Base-by-base conservation (phyloP, 2,113 vertebrate species). In the Sapajus apella region DNA sequence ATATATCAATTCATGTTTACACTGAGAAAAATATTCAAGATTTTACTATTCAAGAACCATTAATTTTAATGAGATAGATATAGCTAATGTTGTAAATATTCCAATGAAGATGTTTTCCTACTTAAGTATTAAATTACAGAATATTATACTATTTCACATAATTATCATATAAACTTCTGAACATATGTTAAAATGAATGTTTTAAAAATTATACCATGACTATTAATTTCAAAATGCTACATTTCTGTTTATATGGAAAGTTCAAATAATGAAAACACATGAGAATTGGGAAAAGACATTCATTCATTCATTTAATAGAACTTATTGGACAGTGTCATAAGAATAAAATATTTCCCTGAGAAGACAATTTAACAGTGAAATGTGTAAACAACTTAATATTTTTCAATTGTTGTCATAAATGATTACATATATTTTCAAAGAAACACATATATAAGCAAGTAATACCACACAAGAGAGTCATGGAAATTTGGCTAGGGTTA, bases 1-100 rank as follows among this genome's bases (percentile, higher is more conserved):
- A 76, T 77, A 89, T 87, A 4, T n/a, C 27, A 94, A 95, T 97
- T 82, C 37, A 77, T 83, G 61, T 95, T 96, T 85, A 90, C 93
- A 87, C 11, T 56, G 30, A 97, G 35, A 89, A 92, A 72, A 93
- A 76, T 89, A 91, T 56, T 61, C 6, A 92, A 14, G 40, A 52
- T 2, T 87, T 93, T 21, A 58, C 30, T 77, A 16, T 35, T 90
- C 11, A 85, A 96, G 77, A 87, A 20, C 2, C 8, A 91, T 84
- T 87, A 91, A 79, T 92, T 73, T 89, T 94, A 90, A 61, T 90
- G 13, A 80, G 32, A 76, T 94, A 14, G 32, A 70, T 79, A 58
- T 43, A 87, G 50, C 35, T 77, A 64, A 66, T 89, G 5, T 10
- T 52, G 21, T 87, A 79, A 77, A 95, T 72, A 55, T 85, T 81